phyloP scores from a whole-genome alignment of 2,888 invertebrate genomes.

The Saturnia pavonia region DNA sequence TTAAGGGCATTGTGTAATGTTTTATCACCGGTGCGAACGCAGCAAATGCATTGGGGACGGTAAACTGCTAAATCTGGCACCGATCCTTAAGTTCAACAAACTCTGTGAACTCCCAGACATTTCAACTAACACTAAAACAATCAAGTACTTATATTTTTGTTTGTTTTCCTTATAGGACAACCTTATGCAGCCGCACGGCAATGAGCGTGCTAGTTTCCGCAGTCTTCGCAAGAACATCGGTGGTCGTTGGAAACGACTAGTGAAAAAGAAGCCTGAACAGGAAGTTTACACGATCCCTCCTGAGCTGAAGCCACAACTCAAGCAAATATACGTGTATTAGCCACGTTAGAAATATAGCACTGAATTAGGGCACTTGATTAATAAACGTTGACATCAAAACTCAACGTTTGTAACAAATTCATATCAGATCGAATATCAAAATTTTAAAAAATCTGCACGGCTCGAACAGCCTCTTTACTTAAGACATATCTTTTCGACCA shows the following conservation, averaged over 20 bases:
- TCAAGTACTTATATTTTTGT: conserved; percentile 41
- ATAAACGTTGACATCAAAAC: conserved; percentile 55
- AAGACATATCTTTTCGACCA: conserved; percentile 79
- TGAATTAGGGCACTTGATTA: conserved; percentile 69
- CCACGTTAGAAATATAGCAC: conserved; percentile 49
- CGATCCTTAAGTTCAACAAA: conserved; percentile 53
- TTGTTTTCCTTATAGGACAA: conserved; percentile 85
- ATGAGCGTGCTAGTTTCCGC: conserved; percentile 89
- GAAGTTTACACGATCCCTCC: conserved; percentile 93
- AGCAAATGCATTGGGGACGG: conserved; percentile 57
- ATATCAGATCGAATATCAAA: conserved; percentile 77
- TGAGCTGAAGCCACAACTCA: conserved; percentile 92
- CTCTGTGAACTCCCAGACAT: conserved; percentile 34
- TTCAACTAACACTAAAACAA: conserved; percentile 28
- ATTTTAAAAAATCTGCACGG: conserved; percentile 60
- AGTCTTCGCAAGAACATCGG: conserved; percentile 93
- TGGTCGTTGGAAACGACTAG: conserved; percentile 92
- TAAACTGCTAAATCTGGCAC: conserved; percentile 55
- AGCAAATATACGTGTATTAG: conserved; percentile 94
- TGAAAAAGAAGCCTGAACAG: conserved; percentile 91
- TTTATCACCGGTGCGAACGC: conserved; percentile 52
- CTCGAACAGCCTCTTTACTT: conserved; percentile 45
- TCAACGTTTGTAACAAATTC: conserved; percentile 66
- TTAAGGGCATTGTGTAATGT: conserved; percentile 58
- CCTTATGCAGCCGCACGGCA: conserved; percentile 86